Conservation (phyloP, 2,888 invertebrate species). For the Callimorpha dominula region DNA sequence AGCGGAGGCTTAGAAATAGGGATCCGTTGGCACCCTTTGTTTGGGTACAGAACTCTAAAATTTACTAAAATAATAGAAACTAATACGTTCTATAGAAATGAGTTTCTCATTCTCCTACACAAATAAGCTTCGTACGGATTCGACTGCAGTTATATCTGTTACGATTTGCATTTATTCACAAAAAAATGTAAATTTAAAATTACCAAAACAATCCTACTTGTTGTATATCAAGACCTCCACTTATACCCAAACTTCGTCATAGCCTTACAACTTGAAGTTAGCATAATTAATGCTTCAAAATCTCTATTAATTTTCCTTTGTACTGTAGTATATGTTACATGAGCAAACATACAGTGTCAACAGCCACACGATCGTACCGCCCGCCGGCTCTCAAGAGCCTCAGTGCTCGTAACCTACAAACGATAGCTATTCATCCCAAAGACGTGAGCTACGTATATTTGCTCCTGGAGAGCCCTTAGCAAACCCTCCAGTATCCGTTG, state of each 20-base stretch:
- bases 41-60: neutral
- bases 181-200: too few relatives aligned
- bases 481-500: neutral
- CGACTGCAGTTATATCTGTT: neutral
- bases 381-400: neutral
- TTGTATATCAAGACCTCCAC: too few relatives aligned
- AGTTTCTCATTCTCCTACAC: neutral
- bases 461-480: slow-evolving; percentile 4
- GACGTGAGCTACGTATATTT: slow-evolving; percentile 6
- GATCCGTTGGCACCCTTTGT: neutral
- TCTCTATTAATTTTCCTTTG: neutral
- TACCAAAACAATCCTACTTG: too few relatives aligned
- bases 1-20: neutral
- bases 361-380: neutral
- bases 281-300: neutral
- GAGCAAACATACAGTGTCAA: neutral
- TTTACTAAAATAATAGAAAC: neutral
- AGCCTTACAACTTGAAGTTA: neutral
- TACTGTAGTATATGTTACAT: neutral
- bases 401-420: slow-evolving; percentile 10
- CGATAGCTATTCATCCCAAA: slow-evolving; percentile 9
- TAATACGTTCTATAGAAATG: neutral
- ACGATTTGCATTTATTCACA: neutral
- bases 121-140: neutral
- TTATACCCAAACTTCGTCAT: too few relatives aligned